Base-by-base conservation (phyloP, 1,140 invertebrate genomes). In the Schlechtendalia chinensis region DNA sequence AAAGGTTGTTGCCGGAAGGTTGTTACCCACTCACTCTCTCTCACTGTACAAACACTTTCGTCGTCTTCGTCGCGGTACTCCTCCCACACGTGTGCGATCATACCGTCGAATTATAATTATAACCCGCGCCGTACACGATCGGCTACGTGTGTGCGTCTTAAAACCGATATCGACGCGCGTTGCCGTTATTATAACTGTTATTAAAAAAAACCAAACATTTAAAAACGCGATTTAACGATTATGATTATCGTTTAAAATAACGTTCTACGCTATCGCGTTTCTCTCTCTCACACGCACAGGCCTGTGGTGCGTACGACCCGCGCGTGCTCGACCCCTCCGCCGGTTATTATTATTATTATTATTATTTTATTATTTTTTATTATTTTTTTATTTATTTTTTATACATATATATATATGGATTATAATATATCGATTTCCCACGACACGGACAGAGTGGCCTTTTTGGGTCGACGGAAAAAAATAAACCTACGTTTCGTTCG, bases 181-280 rank as follows among this genome's bases (percentile, higher is more conserved):
- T 67, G 67, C 67, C 67, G 67, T 50, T 69, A 69, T 69, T 50
- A 69, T 69, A 50, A 69, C 67, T 69, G 67, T 69, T 69, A 69
- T 69, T 69, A 69, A 69, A 67, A 45, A 67, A 32, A 61, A 65
- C 39, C n/a, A 39, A 69, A 69, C 39, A 69, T 69, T 50, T 50
- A 69, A 69, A 65, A 69, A 69, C 67, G 67, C 67, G 67, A 69
- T 69, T 69, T 69, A 69, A 69, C 22, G 67, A 69, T 69, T 69
- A 69, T 24, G n/a, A 69, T 69, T 69, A 67, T 67, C 12, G 12
- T 50, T 50, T 69, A 27, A 50, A 50, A 69, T 69, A 47, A 69
- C 50, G 50, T 69, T 69, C 45, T 69, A 22, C 24, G 22, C 45
- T 39, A 11, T 12, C 56, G 8, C n/a, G n/a, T n/a, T 12, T 59